Base-by-base conservation (phyloP, 2,888 invertebrate species). In the Calliopum simillimum region DNA sequence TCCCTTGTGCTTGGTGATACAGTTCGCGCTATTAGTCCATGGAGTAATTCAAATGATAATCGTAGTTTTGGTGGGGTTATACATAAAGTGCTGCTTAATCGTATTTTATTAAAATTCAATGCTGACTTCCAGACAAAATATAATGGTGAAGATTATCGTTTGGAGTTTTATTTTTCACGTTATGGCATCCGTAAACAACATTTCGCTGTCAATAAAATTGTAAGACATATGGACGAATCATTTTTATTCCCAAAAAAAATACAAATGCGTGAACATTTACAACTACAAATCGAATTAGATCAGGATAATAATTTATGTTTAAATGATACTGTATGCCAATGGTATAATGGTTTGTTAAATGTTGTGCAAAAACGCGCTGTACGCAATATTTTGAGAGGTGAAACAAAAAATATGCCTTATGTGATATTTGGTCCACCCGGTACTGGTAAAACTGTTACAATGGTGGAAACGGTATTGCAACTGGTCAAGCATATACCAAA, bases 351-450 rank as follows among this genome's bases (percentile, higher is more conserved):
- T 33, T 84, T 80, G 3, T 86, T 98, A 65, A 98, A 98, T 85
- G 75, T 81, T 21, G 89, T 91, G 72, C 98, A 98, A 83, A 94
- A 92, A 84, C 87, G 89, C 70, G 96, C 97, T 1, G 91, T 98
- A 0, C 87, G 86, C 59, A 93, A 96, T 82, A 91, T 97, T 74
- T 82, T 97, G 13, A 85, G 89, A 41, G 97, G 95, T 0, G 90
- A 92, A 79, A 90, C 92, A n/a, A 88, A 95, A 33, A 95, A 96
- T 0, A 82, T 92, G 72, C 94, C 95, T 0, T 95, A 95, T 77
- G 87, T 95, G 3, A 90, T 95, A 74, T 95, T 93, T 85, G 95
- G 95, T 1, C 95, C 95, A n/a, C 95, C 95, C 3, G 95, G 95
- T 12, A 95, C 95, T 0, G 95, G 95, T 2, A 95, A 95, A 86